A percentile compares a stretch with the other conserved stretches of the same genome.
phyloP scores from a whole-genome alignment of 2,888 invertebrate genomes.

The Caenorhabditis sp. region DNA sequence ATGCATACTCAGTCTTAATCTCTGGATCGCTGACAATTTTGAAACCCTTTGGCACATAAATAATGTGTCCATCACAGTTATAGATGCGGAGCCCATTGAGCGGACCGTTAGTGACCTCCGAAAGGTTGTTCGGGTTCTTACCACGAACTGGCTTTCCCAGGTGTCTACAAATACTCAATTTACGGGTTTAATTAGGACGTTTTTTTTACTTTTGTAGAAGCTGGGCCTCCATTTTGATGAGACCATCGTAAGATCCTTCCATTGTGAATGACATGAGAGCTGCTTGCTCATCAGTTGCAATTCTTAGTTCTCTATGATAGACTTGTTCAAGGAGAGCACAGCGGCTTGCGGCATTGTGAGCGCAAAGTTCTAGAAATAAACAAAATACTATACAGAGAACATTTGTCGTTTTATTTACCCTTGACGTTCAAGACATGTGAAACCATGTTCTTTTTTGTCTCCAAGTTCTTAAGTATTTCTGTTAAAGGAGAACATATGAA shows the following conservation, averaged over 20 bases:
- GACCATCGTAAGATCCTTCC: slow-evolving; percentile 20
- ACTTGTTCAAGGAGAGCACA: slow-evolving; percentile 8
- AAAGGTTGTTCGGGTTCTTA: background rate
- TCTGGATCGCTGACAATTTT: slow-evolving; percentile 10
- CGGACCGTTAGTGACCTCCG: background rate
- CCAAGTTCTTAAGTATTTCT: too few species aligned
- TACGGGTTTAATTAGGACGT: too few species aligned
- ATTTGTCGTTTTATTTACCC: too few species aligned
- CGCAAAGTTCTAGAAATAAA: background rate
- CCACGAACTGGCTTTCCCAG: background rate
- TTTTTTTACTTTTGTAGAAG: slow-evolving; percentile 16
- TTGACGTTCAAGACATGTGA: too few species aligned
- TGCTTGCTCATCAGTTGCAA: background rate
- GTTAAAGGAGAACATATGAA: too few species aligned
- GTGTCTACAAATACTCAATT: background rate
- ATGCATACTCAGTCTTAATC: background rate
- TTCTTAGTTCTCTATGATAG: background rate
- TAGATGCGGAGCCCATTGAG: background rate
- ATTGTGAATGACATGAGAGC: background rate
- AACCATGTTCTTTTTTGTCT: too few species aligned
- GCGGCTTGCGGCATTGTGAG: background rate
- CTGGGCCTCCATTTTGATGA: background rate
- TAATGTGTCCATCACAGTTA: slow-evolving; percentile 10
- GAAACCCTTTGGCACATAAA: slow-evolving; percentile 1
- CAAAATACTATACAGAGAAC: too few species aligned